These are phyloP conservation scores for Drosophila jambulina DNA, from an alignment of 1,140 invertebrate species.

Conservation along the genomic window DNA sequence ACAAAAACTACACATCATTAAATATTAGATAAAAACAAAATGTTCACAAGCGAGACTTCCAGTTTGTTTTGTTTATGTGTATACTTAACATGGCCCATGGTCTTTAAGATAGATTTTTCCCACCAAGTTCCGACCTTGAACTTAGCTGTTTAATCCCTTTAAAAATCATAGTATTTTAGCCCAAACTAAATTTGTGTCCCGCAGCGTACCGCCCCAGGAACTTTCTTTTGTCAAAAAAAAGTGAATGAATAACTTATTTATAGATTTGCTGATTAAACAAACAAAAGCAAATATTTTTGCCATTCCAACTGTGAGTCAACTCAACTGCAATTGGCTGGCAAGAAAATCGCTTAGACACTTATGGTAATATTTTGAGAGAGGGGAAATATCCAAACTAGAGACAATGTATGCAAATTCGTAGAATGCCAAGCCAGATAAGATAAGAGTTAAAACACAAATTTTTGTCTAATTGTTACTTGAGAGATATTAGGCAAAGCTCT, in stretches of 20 bases:
- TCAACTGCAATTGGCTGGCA: slow-evolving; percentile 33
- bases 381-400: slow-evolving; percentile 6
- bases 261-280: slow-evolving; percentile 76
- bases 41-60: too few species aligned
- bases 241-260: slow-evolving; percentile 71
- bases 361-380: neutral
- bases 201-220: slow-evolving; percentile 17
- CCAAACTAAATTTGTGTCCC: slow-evolving; percentile 1
- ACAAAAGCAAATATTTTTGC: slow-evolving; percentile 32
- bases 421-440: slow-evolving; percentile 33
- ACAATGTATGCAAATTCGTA: slow-evolving; percentile 33
- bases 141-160: neutral
- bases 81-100: too few species aligned
- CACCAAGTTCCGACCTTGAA: neutral
- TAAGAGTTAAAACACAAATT: slow-evolving; percentile 25
- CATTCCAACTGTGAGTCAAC: slow-evolving; percentile 42
- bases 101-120: too few species aligned
- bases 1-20: neutral
- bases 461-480: slow-evolving; percentile 22
- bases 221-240: slow-evolving; percentile 46
- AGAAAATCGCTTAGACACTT: slow-evolving; percentile 12
- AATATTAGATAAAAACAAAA: too few species aligned
- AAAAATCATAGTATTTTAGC: too few species aligned
- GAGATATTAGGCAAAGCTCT: slow-evolving; percentile 15
- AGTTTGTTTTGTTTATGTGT: too few species aligned